Conservation (phyloP, 2,888 invertebrate genomes). For the Dynastes tityus region DNA sequence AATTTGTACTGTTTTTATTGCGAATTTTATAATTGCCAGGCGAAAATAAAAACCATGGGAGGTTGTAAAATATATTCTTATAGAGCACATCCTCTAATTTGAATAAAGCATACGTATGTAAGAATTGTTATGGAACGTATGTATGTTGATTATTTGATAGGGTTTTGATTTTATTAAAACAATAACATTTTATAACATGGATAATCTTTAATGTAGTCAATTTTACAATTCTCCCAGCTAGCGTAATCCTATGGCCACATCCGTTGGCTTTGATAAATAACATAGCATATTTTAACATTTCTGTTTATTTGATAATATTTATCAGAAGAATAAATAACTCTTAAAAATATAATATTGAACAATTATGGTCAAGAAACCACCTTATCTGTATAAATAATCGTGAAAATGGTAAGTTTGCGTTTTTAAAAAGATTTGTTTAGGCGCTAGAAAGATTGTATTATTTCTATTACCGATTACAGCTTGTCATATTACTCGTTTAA, state of each 20-base stretch:
- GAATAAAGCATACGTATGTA: neutral
- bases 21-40: no score
- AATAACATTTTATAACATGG: neutral
- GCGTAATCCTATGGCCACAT: constrained; percentile 43
- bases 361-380: constrained; percentile 22
- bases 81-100: constrained; percentile 1
- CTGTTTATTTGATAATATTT: constrained; percentile 40
- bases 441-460: neutral
- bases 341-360: constrained; percentile 39
- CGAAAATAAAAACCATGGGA: neutral
- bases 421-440: constrained; percentile 5
- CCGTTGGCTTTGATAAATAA: constrained; percentile 45
- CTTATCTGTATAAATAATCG: constrained; percentile 14
- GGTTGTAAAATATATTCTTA: constrained; percentile 10
- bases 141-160: neutral
- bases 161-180: neutral
- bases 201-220: constrained; percentile 38
- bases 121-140: neutral
- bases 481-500: neutral
- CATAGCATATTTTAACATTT: constrained; percentile 38
- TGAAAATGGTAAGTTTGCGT: neutral
- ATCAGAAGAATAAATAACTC: constrained; percentile 32
- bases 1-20: constrained; percentile 1
- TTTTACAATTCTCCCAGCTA: constrained; percentile 29
- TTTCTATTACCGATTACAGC: constrained; percentile 1